Conservation (phyloP, 1,140 invertebrate species). For the Trinorchestia longiramus region DNA sequence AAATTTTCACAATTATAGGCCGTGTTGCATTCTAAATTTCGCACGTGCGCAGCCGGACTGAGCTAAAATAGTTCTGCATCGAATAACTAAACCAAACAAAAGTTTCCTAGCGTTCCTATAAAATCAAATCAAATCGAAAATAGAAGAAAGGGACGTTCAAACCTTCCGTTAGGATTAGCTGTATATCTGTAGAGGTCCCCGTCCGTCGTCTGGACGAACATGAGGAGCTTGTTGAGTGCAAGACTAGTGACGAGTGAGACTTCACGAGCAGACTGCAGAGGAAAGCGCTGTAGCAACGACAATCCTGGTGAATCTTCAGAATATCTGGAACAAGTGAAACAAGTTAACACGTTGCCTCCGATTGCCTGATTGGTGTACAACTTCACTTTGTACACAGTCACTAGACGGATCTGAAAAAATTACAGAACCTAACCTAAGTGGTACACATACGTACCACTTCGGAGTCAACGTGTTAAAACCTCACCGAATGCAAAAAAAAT, state of each 20-base stretch:
- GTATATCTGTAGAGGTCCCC: constrained; percentile 11
- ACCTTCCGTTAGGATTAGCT: not conserved
- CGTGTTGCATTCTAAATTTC: no score
- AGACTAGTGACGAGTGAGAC: not conserved
- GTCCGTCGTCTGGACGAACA: constrained; percentile 1
- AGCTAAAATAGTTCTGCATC: not conserved
- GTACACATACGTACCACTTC: no score
- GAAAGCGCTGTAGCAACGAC: not conserved
- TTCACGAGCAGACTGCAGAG: not conserved
- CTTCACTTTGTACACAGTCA: no score
- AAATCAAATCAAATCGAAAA: not conserved
- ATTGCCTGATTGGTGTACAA: no score
- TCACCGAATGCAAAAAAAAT: no score
- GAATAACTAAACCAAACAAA: not conserved
- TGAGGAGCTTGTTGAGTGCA: not conserved
- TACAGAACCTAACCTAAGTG: no score
- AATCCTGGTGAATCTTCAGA: not conserved
- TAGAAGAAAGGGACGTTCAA: no score
- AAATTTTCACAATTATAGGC: no score
- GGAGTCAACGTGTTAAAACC: no score
- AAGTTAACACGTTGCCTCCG: no score
- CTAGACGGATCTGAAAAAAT: no score
- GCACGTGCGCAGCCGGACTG: no score
- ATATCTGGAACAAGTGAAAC: not conserved
- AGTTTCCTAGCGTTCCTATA: not conserved